Percentiles rank a stretch among this genome's conserved stretches.
phyloP scores from a whole-genome alignment of 2,888 invertebrate genomes.

The Subacronicta megacephala region DNA sequence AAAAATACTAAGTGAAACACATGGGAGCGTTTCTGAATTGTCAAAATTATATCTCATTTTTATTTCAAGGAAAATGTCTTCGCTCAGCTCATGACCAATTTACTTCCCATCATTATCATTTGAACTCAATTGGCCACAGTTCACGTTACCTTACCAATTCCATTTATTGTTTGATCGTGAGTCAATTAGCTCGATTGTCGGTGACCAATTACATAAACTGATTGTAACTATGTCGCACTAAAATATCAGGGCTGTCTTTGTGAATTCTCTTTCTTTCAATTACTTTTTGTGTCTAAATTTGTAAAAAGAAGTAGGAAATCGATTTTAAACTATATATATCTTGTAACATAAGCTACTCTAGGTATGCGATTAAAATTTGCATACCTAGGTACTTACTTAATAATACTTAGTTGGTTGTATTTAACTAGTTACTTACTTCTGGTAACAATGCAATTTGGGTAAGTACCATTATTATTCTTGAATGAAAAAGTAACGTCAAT shows the following conservation, averaged over 20 bases:
- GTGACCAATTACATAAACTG: slow-evolving; percentile 33
- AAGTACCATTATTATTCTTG: no score
- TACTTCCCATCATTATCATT: slow-evolving; percentile 50
- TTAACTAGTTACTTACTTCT: no score
- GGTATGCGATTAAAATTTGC: no score
- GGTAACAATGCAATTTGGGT: not conserved
- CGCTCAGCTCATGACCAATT: slow-evolving; percentile 24
- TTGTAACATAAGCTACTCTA: no score
- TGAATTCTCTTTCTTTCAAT: slow-evolving; percentile 1
- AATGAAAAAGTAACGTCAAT: not conserved
- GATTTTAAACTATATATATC: no score
- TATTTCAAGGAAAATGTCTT: slow-evolving; percentile 16
- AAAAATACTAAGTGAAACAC: no score
- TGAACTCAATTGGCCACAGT: slow-evolving; percentile 52
- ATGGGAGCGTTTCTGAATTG: slow-evolving; percentile 8
- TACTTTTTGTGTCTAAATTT: not conserved
- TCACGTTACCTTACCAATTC: slow-evolving; percentile 49
- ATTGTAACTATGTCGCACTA: slow-evolving; percentile 21
- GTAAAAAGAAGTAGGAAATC: no score
- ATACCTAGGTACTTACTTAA: no score
- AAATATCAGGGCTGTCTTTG: slow-evolving; percentile 10
- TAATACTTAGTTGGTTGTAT: no score
- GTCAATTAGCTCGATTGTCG: slow-evolving; percentile 47
- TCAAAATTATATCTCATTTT: slow-evolving; percentile 35
- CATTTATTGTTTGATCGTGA: slow-evolving; percentile 46